These are phyloP conservation scores for Torymus tubicola DNA, from an alignment of 2,888 invertebrate species.

Conservation along the genomic window DNA sequence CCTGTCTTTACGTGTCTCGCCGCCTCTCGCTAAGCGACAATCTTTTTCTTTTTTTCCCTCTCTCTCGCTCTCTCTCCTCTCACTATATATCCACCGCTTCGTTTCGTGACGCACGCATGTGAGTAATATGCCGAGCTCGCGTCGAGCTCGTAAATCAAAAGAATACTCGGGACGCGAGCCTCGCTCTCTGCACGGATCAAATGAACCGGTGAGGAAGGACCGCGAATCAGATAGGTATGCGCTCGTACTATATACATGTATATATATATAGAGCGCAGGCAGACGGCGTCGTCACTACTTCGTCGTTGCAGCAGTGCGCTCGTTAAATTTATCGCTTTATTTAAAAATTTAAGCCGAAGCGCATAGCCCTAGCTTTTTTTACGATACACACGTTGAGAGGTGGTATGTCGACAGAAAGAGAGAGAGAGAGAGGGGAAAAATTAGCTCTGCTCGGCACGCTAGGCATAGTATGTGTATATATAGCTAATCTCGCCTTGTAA, in stretches of 20 bases:
- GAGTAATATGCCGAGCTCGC: constrained; percentile 25
- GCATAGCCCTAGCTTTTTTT: background rate
- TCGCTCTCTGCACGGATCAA: constrained; percentile 35
- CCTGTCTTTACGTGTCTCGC: constrained; percentile 18
- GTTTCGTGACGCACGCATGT: constrained; percentile 26
- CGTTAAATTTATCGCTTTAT: constrained; percentile 62
- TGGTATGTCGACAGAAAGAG: too few relatives aligned
- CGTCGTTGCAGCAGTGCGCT: background rate
- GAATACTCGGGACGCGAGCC: background rate
- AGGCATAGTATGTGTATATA: background rate
- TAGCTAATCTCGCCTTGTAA: constrained; percentile 28
- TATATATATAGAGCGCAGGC: background rate
- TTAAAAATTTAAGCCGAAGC: constrained; percentile 59
- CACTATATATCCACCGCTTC: background rate
- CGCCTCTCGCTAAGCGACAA: constrained; percentile 28
- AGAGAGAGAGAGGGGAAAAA: constrained; percentile 21
- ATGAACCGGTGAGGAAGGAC: constrained; percentile 47
- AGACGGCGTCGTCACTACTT: background rate
- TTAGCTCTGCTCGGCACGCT: background rate
- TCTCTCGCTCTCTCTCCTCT: constrained; percentile 5
- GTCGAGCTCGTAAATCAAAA: constrained; percentile 49
- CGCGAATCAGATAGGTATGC: constrained; percentile 46
- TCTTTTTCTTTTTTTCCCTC: background rate
- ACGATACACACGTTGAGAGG: background rate
- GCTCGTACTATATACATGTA: too few relatives aligned